These are phyloP conservation scores for Argyrosomus regius DNA, from an alignment of 2,797 vertebrate genomes.

Conservation along the genomic window DNA sequence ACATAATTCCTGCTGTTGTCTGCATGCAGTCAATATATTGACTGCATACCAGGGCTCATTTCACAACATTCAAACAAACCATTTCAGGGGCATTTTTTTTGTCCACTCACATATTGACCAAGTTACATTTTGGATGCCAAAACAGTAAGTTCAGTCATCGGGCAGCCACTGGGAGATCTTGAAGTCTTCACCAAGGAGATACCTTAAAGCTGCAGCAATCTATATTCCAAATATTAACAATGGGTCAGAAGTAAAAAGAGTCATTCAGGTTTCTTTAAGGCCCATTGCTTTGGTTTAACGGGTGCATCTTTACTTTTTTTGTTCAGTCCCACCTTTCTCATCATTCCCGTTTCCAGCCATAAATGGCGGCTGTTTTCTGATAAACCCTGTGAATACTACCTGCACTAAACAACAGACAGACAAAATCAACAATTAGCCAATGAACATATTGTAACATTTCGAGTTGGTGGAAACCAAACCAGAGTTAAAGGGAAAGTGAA, in stretches of 20 bases:
- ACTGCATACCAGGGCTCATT: conserved; percentile 5
- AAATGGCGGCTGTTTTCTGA: background rate
- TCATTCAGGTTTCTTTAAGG: background rate
- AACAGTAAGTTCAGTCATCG: background rate
- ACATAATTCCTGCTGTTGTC: background rate
- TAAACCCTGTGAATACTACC: background rate
- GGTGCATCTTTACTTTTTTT: background rate
- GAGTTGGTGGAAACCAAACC: background rate
- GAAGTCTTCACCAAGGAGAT: background rate
- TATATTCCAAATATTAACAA: background rate
- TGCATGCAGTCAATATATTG: background rate
- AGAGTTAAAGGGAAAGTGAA: background rate
- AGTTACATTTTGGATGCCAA: background rate
- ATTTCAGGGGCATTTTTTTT: background rate
- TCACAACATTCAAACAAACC: background rate
- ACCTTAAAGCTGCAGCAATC: background rate
- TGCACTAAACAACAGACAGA: background rate
- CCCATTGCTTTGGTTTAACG: background rate
- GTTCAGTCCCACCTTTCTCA: background rate
- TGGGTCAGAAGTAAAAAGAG: background rate
- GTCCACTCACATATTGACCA: background rate
- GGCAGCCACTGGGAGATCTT: background rate
- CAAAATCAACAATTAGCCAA: background rate
- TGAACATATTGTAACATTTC: background rate
- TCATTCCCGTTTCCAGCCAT: background rate